A percentile compares a stretch with the other conserved stretches of the same genome.
Conservation (phyloP, 2,797 vertebrate species). For the Sciurus vulgaris region DNA sequence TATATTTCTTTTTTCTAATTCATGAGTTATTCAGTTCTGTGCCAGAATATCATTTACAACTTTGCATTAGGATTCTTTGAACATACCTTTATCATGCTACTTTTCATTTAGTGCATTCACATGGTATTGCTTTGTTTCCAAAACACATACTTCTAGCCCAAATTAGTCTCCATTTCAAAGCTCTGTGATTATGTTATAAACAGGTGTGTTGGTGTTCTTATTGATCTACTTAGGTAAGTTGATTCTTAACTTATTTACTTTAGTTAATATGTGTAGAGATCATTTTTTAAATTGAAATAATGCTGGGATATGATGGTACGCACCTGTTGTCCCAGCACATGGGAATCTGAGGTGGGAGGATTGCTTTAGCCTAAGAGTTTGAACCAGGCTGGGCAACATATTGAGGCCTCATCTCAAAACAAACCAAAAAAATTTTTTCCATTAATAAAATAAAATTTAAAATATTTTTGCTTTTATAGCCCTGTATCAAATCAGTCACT, state of each 20-base stretch:
- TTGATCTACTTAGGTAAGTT: not conserved
- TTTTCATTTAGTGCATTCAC: not conserved
- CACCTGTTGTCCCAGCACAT: not conserved
- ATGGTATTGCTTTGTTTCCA: constrained; percentile 8
- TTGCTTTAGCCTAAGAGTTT: not conserved
- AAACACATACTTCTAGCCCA: not conserved
- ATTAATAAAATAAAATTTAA: constrained; percentile 13
- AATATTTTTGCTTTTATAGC: constrained; percentile 80
- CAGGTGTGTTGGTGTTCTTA: not conserved
- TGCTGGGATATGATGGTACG: not conserved
- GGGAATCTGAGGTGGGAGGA: not conserved
- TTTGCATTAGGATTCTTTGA: not conserved
- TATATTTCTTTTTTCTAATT: not conserved
- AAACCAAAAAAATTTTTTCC: not conserved
- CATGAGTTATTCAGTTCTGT: accelerated
- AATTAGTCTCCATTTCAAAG: not conserved
- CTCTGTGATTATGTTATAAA: not conserved
- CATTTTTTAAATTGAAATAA: constrained; percentile 40
- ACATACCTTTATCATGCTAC: not conserved
- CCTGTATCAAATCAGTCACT: constrained; percentile 90
- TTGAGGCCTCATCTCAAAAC: not conserved
- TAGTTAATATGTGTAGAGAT: not conserved
- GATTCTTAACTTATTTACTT: not conserved
- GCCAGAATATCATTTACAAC: not conserved
- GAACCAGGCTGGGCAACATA: not conserved